Evolutionary conservation across 2,888 invertebrate species (phyloP), one percentile per base, ranked within the genome.

Genomic region (Heteromyza rotundicornis): DNA sequence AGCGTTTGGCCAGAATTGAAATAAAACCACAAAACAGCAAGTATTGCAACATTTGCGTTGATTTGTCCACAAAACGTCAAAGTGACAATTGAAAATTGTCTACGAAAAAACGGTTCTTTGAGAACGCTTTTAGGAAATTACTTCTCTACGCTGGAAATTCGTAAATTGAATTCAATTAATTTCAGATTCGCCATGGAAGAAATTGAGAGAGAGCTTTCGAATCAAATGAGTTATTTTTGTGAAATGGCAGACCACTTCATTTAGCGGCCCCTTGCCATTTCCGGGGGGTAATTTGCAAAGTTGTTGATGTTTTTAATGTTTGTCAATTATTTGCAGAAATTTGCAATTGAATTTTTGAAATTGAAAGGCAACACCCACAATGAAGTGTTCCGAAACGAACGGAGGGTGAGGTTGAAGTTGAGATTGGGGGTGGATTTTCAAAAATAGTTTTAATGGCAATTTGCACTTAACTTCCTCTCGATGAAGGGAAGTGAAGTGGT

Each of bases 281-380:
- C 27, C 5, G 10, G 27, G 5, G 27, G 7, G 27, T 27, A 27
- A 10, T 27, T 40, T 40, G 5, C 40, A 40, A n/a, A 8, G n/a
- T 40, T 40, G 3, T 40, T 40, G n/a, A 59, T 19, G 40, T 22
- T 56, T 70, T 73, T 70, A 75, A 73, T 76, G 74, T 69, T 70
- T 69, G 65, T 69, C 75, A 68, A 73, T 76, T 76, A 75, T 76
- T 75, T 75, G 75, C 76, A 74, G 75, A 73, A 76, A 76, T 76
- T 76, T 75, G 76, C 73, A 73, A 76, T 75, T 27, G 27, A 7
- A 27, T 27, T 40, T n/a, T 40, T 40, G 40, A 40, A n/a, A 40
- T 40, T 40, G 2, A 40, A n/a, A 3, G 40, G 40, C 40, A 40
- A 40, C 40, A 40, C 40, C 40, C 40, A 40, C 40, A 40, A n/a